Percentiles rank a stretch among this genome's conserved stretches.
phyloP scores from a whole-genome alignment of 2,113 vertebrate species.

The Leucopsar rothschildi region DNA sequence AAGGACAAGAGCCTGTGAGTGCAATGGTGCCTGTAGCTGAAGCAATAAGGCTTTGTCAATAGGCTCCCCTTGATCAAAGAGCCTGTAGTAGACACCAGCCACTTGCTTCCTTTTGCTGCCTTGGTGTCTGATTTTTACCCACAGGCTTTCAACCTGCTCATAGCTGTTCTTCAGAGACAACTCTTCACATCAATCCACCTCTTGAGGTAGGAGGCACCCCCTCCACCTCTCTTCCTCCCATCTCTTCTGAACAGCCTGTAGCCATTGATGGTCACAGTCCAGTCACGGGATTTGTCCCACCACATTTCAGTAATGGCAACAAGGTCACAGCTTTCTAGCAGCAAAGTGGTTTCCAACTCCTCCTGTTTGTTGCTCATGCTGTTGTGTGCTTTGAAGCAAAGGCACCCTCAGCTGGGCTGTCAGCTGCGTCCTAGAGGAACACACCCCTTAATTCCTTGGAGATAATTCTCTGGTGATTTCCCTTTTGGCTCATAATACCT shows the following conservation, averaged over 20 bases:
- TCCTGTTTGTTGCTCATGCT: too few relatives aligned
- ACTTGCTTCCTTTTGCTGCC: neutral
- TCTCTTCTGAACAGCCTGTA: neutral
- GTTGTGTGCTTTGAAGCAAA: neutral
- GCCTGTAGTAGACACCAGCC: neutral
- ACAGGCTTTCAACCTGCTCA: neutral
- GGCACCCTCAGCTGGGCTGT: neutral
- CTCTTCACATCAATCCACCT: neutral
- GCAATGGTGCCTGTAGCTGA: neutral
- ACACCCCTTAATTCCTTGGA: neutral
- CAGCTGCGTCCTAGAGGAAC: neutral
- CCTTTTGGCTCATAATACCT: neutral
- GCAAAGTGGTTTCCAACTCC: neutral
- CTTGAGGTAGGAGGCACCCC: neutral
- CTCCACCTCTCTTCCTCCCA: neutral
- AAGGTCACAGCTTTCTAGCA: neutral
- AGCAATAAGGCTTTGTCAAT: neutral
- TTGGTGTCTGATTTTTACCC: neutral
- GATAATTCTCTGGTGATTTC: neutral
- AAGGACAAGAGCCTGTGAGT: neutral
- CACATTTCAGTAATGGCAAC: neutral
- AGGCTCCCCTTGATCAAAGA: neutral
- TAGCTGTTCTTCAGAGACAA: neutral
- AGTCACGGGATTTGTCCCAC: neutral
- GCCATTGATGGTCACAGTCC: neutral